A percentile compares a stretch with the other conserved stretches of the same genome.
These are phyloP conservation scores for Caenorhabditis sp. DNA, from an alignment of 2,888 invertebrate species.

Conservation along the genomic window DNA sequence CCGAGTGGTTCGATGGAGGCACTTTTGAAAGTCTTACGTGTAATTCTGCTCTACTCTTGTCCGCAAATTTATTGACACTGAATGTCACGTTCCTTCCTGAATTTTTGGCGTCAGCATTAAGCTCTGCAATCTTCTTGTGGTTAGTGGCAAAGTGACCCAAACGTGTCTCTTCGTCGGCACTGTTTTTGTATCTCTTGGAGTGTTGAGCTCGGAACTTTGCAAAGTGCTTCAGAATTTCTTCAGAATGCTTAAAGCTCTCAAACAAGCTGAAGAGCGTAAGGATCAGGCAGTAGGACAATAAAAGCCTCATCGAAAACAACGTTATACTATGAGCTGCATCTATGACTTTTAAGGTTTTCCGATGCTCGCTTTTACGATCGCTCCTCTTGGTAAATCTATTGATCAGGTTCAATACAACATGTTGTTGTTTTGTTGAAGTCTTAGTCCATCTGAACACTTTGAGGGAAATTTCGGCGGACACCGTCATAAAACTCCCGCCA, in stretches of 20 bases:
- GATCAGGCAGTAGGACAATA: not conserved
- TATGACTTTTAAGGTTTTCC: not conserved
- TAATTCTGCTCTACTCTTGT: conserved; percentile 18
- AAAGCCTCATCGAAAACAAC: not conserved
- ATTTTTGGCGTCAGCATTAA: conserved; percentile 24
- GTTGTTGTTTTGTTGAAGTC: conserved; percentile 5
- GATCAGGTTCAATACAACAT: conserved; percentile 1
- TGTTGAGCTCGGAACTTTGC: conserved; percentile 24
- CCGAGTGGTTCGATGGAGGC: conserved; percentile 21
- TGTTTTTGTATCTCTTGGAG: conserved; percentile 11
- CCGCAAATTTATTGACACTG: conserved; percentile 34
- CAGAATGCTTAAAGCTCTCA: conserved; percentile 9
- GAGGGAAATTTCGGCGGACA: too few relatives aligned
- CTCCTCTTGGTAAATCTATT: not conserved
- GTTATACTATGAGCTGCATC: not conserved
- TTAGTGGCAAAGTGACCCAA: conserved; percentile 33
- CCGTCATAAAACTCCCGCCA: too few relatives aligned
- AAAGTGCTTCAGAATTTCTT: conserved; percentile 18
- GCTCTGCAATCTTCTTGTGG: conserved; percentile 28
- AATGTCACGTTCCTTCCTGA: conserved; percentile 36
- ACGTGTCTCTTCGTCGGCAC: conserved; percentile 11
- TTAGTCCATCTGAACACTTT: not conserved
- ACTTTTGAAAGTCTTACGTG: conserved; percentile 24
- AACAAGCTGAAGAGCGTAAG: not conserved
- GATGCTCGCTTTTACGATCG: not conserved